Conservation (phyloP, 2,113 vertebrate genomes). For the Ibidorhyncha struthersii region DNA sequence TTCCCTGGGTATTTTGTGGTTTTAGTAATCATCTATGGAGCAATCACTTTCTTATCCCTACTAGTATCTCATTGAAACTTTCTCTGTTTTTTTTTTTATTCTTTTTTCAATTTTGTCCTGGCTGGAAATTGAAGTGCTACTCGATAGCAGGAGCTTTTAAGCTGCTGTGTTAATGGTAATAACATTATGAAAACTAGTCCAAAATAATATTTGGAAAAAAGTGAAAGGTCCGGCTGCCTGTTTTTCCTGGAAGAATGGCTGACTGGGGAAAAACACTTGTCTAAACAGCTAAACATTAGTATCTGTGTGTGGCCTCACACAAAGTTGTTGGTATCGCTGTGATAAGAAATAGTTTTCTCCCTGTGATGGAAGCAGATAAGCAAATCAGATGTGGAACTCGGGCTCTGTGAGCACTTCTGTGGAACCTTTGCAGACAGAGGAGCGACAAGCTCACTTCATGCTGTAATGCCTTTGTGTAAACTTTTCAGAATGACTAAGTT, state of each 20-base stretch:
- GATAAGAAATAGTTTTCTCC: background rate
- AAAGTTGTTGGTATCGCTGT: background rate
- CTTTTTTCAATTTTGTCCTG: background rate
- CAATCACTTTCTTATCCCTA: background rate
- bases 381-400: background rate
- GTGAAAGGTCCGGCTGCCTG: background rate
- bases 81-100: background rate
- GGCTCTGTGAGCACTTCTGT: background rate
- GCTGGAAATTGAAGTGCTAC: background rate
- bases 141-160: background rate
- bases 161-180: background rate
- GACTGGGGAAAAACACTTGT: background rate
- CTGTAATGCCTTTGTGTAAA: background rate
- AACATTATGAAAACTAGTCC: background rate
- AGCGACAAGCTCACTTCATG: fast-evolving
- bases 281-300: background rate
- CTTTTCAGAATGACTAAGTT: background rate
- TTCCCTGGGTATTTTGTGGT: background rate
- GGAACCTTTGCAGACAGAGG: background rate
- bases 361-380: background rate
- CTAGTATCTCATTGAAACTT: background rate
- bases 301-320: background rate
- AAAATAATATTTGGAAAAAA: background rate
- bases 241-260: background rate
- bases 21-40: background rate